A percentile compares a stretch with the other conserved stretches of the same genome.
These are phyloP conservation scores for Lampris megalopsis DNA, from an alignment of 2,113 vertebrate genomes.

Conservation along the genomic window DNA sequence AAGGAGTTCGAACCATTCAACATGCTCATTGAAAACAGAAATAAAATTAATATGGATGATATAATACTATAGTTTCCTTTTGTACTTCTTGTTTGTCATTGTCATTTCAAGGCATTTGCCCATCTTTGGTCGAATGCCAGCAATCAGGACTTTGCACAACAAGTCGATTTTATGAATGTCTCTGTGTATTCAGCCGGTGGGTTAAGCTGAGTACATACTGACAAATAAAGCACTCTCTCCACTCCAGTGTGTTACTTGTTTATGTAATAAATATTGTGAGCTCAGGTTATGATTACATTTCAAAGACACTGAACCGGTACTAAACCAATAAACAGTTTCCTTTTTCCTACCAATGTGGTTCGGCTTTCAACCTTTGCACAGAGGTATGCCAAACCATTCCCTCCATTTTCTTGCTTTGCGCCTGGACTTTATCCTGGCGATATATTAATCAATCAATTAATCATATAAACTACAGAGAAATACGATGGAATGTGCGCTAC, in stretches of 20 bases:
- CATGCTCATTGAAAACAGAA: neutral
- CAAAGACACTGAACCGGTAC: slow-evolving; percentile 61
- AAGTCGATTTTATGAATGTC: slow-evolving; percentile 41
- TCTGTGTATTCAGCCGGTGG: slow-evolving; percentile 54
- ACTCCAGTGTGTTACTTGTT: slow-evolving; percentile 50
- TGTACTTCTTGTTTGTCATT: slow-evolving; percentile 41
- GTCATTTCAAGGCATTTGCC: slow-evolving; percentile 55
- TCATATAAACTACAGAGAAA: too few species aligned
- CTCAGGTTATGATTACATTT: slow-evolving; percentile 72
- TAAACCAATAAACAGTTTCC: slow-evolving; percentile 69
- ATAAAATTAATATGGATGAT: too few species aligned
- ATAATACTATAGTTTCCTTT: slow-evolving; percentile 2
- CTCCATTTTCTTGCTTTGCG: slow-evolving; percentile 52
- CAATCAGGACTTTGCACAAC: slow-evolving; percentile 51
- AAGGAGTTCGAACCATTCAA: neutral
- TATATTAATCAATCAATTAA: too few species aligned
- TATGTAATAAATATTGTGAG: slow-evolving; percentile 72
- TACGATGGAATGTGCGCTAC: too few species aligned
- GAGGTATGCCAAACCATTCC: slow-evolving; percentile 62
- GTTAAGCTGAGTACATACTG: slow-evolving; percentile 56
- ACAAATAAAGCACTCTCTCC: slow-evolving; percentile 58
- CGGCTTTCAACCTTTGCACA: slow-evolving; percentile 66
- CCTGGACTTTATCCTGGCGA: slow-evolving; percentile 54
- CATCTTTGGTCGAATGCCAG: neutral
- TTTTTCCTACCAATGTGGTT: slow-evolving; percentile 48